Base-by-base conservation (phyloP, 2,797 vertebrate species). In the Eospalax fontanierii region DNA sequence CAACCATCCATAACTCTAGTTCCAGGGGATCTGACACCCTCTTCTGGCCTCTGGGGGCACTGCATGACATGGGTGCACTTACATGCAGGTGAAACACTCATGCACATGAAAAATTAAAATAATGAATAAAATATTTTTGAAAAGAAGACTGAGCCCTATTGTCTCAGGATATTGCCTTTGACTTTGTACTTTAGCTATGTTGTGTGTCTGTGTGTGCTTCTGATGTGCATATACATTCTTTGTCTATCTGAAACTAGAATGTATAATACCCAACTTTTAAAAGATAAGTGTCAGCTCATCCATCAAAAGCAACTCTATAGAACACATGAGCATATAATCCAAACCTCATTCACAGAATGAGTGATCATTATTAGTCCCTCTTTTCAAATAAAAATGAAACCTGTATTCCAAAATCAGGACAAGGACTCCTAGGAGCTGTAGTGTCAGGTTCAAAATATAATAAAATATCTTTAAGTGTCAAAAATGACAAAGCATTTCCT, bases 351-450 rank as follows among this genome's bases (percentile, higher is more conserved):
- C 88, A 76, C 26, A 28, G 66, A 93, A 38, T n/a, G 78, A 80
- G 71, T 26, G 33, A 92, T 68, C 91, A 82, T 88, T 91, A 82
- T 88, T 87, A 93, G 66, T 83, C 84, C 81, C 85, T 93, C 46
- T 96, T 59, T 82, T 96, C 89, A 93, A 96, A 91, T 92, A 96
- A 96, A 96, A 93, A 88, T 46, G n/a, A 95, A 93, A 21, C n/a
- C 16, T 87, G 57, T 54, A 70, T 91, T 81, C 40, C 78, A 91
- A 93, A 93, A 85, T 75, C 78, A 63, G 91, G 94, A 89, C 65
- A 24, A 35, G 87, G 30, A n/a, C 74, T 96, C 83, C 84, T 40
- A 89, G 79, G 85, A 90, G 80, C 40, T 94, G 14, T 88, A 74
- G 40, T 63, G 90, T 88, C 88, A 87, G 50, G n/a, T 93, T 96